phyloP scores from a whole-genome alignment of 2,797 vertebrate species.

The Acestrorhynchus altus region DNA sequence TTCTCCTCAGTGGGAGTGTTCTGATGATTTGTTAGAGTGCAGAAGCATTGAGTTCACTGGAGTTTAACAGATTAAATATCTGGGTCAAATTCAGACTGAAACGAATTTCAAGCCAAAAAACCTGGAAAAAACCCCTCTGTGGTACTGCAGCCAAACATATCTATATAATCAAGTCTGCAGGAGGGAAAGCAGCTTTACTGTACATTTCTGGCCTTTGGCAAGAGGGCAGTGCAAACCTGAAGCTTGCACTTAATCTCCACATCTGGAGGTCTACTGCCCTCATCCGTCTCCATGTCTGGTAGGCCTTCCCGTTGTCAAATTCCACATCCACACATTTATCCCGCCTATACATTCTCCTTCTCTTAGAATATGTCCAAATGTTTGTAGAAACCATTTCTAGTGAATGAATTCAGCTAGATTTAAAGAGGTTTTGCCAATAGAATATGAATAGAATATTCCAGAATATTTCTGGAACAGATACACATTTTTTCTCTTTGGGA shows the following conservation, averaged over 20 bases:
- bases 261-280: slow-evolving; percentile 11
- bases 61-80: slow-evolving; percentile 56
- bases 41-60: background rate
- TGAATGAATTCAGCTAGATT: too few species aligned
- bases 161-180: slow-evolving; percentile 29
- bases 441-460: too few species aligned
- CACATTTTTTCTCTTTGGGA: too few species aligned
- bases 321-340: background rate
- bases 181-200: slow-evolving; percentile 35
- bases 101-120: slow-evolving; percentile 3
- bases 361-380: too few species aligned
- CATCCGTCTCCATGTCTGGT: slow-evolving; percentile 5
- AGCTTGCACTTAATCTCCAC: slow-evolving; percentile 41
- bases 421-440: too few species aligned
- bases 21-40: background rate
- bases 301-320: background rate
- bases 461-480: too few species aligned
- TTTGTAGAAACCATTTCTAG: too few species aligned
- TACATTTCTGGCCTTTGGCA: slow-evolving; percentile 12
- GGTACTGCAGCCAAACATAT: background rate
- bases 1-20: background rate
- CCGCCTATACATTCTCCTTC: background rate
- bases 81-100: slow-evolving; percentile 54
- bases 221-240: slow-evolving; percentile 34
- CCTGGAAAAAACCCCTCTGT: background rate